Conservation (phyloP, 1,140 invertebrate species). For the Ectropis grisescens region DNA sequence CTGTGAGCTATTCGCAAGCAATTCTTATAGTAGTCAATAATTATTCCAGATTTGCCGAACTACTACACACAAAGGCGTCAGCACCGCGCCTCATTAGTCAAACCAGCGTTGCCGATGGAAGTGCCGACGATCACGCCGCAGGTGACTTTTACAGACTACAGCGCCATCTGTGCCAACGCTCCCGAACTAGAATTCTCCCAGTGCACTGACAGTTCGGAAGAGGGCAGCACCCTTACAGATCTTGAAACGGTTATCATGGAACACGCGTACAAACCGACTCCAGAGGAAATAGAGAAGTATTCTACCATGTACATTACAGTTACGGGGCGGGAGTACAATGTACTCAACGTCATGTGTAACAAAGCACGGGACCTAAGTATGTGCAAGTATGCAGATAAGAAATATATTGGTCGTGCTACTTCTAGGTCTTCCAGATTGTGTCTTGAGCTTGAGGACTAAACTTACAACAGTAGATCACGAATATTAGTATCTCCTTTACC, state of each 20-base stretch:
- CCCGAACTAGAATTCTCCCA: background rate
- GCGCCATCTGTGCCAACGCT: conserved; percentile 13
- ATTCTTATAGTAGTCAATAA: background rate
- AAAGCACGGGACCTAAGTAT: conserved; percentile 35
- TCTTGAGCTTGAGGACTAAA: too few relatives aligned
- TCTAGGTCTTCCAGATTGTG: background rate
- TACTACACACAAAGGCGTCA: conserved; percentile 23
- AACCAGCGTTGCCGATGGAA: conserved; percentile 21
- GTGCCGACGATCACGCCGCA: conserved; percentile 17
- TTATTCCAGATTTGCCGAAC: conserved; percentile 24
- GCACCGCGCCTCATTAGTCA: conserved; percentile 26
- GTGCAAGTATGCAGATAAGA: conserved; percentile 33
- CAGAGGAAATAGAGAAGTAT: conserved; percentile 34
- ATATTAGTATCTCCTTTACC: too few relatives aligned
- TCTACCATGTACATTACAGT: conserved; percentile 24
- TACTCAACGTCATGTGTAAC: conserved; percentile 33
- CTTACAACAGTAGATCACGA: too few relatives aligned
- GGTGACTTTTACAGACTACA: conserved; percentile 15
- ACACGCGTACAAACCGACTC: conserved; percentile 15
- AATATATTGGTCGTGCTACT: conserved; percentile 27
- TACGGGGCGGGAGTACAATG: conserved; percentile 24
- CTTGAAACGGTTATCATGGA: conserved; percentile 6
- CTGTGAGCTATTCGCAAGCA: too few relatives aligned
- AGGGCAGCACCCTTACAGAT: conserved; percentile 16
- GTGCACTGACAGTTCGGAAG: too few relatives aligned